Evolutionary conservation across 1,140 invertebrate genomes (phyloP).

Genomic region (Periplaneta americana): DNA sequence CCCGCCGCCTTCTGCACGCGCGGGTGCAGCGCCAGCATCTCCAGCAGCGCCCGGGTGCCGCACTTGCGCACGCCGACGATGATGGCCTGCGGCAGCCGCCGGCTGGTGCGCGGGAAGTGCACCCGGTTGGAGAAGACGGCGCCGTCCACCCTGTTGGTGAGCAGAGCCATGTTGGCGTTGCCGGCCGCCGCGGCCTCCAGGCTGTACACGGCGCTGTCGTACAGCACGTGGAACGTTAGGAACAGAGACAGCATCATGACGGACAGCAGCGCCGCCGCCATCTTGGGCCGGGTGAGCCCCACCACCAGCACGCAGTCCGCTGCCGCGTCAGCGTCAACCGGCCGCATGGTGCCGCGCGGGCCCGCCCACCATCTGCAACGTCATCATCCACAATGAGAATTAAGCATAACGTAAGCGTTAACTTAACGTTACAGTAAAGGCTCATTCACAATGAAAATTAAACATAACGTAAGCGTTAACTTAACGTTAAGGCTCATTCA

Average conservation of each 20-base stretch:
- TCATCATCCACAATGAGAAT: too few relatives aligned
- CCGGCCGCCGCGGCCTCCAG: conserved; percentile 47
- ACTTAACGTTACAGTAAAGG: too few relatives aligned
- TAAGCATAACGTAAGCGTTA: too few relatives aligned
- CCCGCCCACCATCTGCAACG: conserved; percentile 61
- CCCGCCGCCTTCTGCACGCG: conserved; percentile 87
- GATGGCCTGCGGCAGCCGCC: conserved; percentile 68
- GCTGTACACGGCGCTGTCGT: conserved; percentile 75
- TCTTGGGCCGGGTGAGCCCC: conserved; percentile 69
- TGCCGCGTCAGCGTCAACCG: conserved; percentile 61
- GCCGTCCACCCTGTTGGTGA: neutral
- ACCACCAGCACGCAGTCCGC: conserved; percentile 71
- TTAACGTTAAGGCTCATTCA: too few relatives aligned
- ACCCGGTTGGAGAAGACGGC: conserved; percentile 35
- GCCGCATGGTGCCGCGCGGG: conserved; percentile 61
- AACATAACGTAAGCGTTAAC: too few relatives aligned
- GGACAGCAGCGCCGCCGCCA: conserved; percentile 69
- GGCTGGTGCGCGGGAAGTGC: conserved; percentile 42
- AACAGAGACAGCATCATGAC: conserved; percentile 70
- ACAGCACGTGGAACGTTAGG: conserved; percentile 73
- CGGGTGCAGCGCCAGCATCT: conserved; percentile 92
- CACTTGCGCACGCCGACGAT: conserved; percentile 93
- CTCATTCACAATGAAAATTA: too few relatives aligned
- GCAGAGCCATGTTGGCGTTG: conserved; percentile 26
- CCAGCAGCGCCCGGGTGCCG: conserved; percentile 86